Percentiles rank a stretch among this genome's conserved stretches.
These are phyloP conservation scores for Rhinella marina DNA, from an alignment of 2,797 vertebrate species.

Conservation along the genomic window DNA sequence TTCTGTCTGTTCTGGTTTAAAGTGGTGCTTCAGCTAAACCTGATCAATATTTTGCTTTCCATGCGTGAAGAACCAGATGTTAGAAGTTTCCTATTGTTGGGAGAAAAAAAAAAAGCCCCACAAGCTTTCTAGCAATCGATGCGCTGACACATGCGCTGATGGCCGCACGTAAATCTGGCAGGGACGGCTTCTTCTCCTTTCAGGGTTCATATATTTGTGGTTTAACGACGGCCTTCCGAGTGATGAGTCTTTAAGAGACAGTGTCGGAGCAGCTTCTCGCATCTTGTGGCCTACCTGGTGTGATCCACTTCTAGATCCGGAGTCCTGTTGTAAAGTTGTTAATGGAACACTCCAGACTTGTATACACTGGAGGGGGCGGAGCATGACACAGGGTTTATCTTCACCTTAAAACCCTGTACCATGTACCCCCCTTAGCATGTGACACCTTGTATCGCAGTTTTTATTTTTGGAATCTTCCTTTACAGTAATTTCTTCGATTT, in stretches of 20 bases:
- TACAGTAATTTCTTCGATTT: background rate
- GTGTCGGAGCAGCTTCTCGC: background rate
- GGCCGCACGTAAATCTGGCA: constrained; percentile 69
- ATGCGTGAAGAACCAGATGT: constrained; percentile 97
- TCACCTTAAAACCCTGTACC: background rate
- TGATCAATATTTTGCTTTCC: constrained; percentile 96
- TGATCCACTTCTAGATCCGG: background rate
- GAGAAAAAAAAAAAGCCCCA: constrained; percentile 75
- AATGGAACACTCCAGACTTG: background rate
- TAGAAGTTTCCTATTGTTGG: constrained; percentile 90
- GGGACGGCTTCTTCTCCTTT: constrained; percentile 65
- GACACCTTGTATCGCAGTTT: too few relatives aligned
- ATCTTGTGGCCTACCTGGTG: background rate
- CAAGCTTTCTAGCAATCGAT: constrained; percentile 89
- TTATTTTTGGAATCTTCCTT: too few relatives aligned
- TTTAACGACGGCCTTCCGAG: background rate
- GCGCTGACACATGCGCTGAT: constrained; percentile 76
- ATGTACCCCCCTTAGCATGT: too few relatives aligned
- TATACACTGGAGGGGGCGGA: background rate
- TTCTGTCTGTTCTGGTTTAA: constrained; percentile 76
- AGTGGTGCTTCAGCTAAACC: constrained; percentile 83
- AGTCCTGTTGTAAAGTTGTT: background rate
- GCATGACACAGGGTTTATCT: background rate
- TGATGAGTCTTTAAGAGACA: constrained; percentile 9
- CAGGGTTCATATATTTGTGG: constrained; percentile 9